Evolutionary conservation across 2,797 vertebrate species (phyloP).

Genomic region (Karalla daura): DNA sequence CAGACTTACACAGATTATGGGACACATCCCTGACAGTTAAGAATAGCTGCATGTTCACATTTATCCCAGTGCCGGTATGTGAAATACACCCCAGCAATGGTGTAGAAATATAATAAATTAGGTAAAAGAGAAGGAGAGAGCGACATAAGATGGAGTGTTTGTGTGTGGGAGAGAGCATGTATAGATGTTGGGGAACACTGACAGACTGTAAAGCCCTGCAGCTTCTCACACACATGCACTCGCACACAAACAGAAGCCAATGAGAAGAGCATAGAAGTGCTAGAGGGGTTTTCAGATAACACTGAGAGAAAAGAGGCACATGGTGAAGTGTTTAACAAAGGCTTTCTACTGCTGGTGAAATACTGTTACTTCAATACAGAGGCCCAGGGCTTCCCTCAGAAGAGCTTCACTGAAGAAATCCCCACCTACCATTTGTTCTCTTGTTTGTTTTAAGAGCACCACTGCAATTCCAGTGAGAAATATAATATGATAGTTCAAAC

Average conservation of each 20-base stretch:
- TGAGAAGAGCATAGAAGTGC: slow-evolving; percentile 39
- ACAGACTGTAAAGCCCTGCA: slow-evolving; percentile 59
- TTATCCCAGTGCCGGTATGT: not conserved
- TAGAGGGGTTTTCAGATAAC: slow-evolving; percentile 36
- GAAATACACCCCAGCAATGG: not conserved
- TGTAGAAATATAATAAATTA: not conserved
- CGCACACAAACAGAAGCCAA: slow-evolving; percentile 20
- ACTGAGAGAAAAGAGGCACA: slow-evolving; percentile 20
- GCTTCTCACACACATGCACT: slow-evolving; percentile 41
- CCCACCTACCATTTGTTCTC: slow-evolving; percentile 2
- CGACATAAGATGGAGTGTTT: slow-evolving; percentile 3
- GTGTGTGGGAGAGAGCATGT: slow-evolving; percentile 17
- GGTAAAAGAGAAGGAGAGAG: not conserved
- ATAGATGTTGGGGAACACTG: slow-evolving; percentile 23
- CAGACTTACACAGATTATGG: not conserved
- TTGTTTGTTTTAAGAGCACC: slow-evolving; percentile 3
- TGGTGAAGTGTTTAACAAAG: slow-evolving; percentile 30
- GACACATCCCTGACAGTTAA: not conserved
- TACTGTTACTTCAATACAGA: slow-evolving; percentile 16
- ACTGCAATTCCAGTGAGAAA: not conserved
- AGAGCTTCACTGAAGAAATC: slow-evolving; percentile 18
- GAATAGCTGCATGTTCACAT: not conserved
- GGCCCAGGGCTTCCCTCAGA: slow-evolving; percentile 12
- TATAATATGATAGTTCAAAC: slow-evolving; percentile 11
- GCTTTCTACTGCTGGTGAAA: slow-evolving; percentile 28